Evolutionary conservation across 2,113 vertebrate species (phyloP), one percentile per base, ranked within the genome.

Genomic region (Dascyllus trimaculatus): DNA sequence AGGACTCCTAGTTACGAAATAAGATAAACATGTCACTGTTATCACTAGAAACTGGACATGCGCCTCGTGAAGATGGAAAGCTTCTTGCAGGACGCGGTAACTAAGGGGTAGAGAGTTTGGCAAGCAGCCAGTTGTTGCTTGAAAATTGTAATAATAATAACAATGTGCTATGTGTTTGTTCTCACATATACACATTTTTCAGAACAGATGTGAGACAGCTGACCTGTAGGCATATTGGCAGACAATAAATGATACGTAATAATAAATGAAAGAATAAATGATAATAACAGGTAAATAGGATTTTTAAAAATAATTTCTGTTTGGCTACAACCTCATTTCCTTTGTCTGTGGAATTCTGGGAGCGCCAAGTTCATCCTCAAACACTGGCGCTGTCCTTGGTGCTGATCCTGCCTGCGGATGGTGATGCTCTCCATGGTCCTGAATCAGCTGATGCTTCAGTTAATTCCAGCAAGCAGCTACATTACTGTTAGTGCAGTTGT

Each of bases 381-480:
- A 35, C 32, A 53, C 26, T 45, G 80, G 32, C 0, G 77, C 89
- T 90, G 77, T 89, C 88, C 82, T 4, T 87, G 81, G 89, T 87
- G 57, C 87, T 92, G 84, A 73, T 58, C 45, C 19, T 18, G 1
- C 21, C 25, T 54, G 14, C 6, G 19, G 57, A 70, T 18, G 59
- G 11, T 3, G 13, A 65, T 18, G 40, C n/a, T 90, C 6, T 82
- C 82, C 86, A 38, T 66, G 66, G 85, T 87, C 7, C 87, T 86
- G 87, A 88, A 91, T 68, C 17, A 43, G 64, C 59, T 56, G 35
- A 49, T 10, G 4, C 49, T 26, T 58, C 1, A 58, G 9, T 45
- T 4, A 45, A 25, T 48, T 62, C 4, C 24, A 52, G 24, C 35
- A 65, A 11, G 38, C 10, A 25, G 11, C 60, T n/a, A n/a, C 15